These are phyloP conservation scores for Globia sparganii DNA, from an alignment of 2,888 invertebrate species.

Conservation along the genomic window DNA sequence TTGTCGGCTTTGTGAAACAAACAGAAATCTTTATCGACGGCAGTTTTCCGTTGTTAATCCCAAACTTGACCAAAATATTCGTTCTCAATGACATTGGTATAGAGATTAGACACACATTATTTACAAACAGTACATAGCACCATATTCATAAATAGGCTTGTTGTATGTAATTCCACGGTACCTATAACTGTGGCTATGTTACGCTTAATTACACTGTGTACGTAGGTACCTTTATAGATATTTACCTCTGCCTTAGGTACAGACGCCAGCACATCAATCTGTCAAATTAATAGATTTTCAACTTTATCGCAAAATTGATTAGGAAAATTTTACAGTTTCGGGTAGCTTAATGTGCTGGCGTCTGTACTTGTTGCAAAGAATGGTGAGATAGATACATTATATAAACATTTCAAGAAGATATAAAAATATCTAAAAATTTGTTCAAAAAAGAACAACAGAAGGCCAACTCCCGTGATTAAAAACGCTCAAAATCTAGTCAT, in stretches of 20 bases:
- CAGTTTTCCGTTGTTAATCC: constrained; percentile 43
- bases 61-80: constrained; percentile 49
- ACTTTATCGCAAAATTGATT: too few relatives aligned
- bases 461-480: background rate
- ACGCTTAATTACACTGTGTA: constrained; percentile 19
- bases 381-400: background rate
- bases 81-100: constrained; percentile 41
- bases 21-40: constrained; percentile 33
- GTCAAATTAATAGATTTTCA: too few relatives aligned
- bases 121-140: constrained; percentile 29
- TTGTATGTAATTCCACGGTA: constrained; percentile 48
- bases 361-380: background rate
- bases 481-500: background rate
- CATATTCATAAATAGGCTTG: constrained; percentile 27
- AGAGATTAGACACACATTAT: constrained; percentile 51
- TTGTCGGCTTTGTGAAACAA: constrained; percentile 49
- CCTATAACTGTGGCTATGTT: constrained; percentile 17
- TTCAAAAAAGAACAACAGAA: background rate
- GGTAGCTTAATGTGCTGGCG: too few relatives aligned
- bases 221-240: background rate
- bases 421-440: background rate
- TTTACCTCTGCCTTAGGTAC: background rate
- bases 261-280: too few relatives aligned
- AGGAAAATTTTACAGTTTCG: too few relatives aligned
- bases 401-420: background rate